These are phyloP conservation scores for Stenurella melanura DNA, from an alignment of 2,888 invertebrate species.

Conservation along the genomic window DNA sequence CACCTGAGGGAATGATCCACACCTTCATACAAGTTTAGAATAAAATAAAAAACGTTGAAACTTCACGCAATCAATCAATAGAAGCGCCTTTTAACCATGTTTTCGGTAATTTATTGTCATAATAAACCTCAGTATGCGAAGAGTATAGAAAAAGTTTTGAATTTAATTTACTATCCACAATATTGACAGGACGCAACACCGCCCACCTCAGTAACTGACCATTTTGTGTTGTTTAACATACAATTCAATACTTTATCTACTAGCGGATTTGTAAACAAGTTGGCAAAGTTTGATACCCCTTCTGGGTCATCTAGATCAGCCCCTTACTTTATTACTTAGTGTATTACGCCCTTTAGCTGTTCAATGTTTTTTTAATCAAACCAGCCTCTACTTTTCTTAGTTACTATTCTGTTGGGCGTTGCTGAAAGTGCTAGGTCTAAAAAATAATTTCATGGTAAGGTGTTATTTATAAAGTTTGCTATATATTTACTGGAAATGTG, in stretches of 20 bases:
- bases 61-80: constrained; percentile 11
- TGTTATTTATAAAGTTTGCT: background rate
- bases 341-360: constrained; percentile 14
- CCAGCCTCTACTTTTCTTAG: background rate
- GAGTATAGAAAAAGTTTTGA: background rate
- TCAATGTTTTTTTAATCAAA: background rate
- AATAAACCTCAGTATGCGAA: background rate
- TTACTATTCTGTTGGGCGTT: background rate
- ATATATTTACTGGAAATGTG: background rate
- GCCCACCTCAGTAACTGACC: background rate
- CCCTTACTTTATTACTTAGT: background rate
- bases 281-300: background rate
- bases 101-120: background rate
- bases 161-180: background rate
- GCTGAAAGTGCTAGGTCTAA: background rate
- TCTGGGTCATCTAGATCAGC: background rate
- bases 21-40: background rate
- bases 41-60: constrained; percentile 3
- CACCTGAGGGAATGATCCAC: background rate
- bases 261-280: background rate
- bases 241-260: background rate
- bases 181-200: background rate
- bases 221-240: background rate
- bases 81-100: background rate
- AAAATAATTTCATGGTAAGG: background rate